Base-by-base conservation (phyloP, 2,888 invertebrate species). In the Zaprionus lineosus region DNA sequence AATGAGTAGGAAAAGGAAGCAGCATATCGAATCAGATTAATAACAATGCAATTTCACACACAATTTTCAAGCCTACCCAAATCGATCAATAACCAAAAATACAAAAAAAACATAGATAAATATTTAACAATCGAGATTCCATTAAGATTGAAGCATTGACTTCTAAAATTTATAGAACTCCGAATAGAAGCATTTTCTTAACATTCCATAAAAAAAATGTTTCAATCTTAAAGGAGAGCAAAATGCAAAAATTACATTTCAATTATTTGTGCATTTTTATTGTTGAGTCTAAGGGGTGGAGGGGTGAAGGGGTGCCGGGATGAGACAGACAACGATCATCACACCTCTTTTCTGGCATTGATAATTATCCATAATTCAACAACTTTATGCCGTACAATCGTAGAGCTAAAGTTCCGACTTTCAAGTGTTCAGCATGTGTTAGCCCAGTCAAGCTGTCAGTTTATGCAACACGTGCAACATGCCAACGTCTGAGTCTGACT, bases 291-390 rank as follows among this genome's bases (percentile, higher is more conserved):
- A n/a, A 4, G n/a, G n/a, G 24, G 24, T n/a, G 21, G 36, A 33
- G 37, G 14, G 3, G n/a, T n/a, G n/a, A n/a, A n/a, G n/a, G n/a
- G n/a, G n/a, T n/a, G n/a, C n/a, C n/a, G n/a, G n/a, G n/a, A n/a
- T n/a, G n/a, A n/a, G n/a, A n/a, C n/a, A 53, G 53, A 63, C 51
- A 57, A 67, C 78, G 74, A 64, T 75, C 82, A 81, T 81, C 81
- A 76, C 84, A 82, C 84, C 81, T 82, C 78, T 62, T 84, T 84
- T 82, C 78, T 74, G 63, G 66, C 66, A 69, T 63, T 69, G 66
- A 81, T 82, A 82, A 84, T 82, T 84, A 78, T 29, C 75, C 84
- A 84, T 78, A 84, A 82, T 84, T 82, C 78, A 82, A 82, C 78
- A 71, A 74, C 68, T 81, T 81, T 84, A 84, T 81, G 67, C 77